Conservation (phyloP, 2,113 vertebrate genomes). For the Ammodytes dubius region DNA sequence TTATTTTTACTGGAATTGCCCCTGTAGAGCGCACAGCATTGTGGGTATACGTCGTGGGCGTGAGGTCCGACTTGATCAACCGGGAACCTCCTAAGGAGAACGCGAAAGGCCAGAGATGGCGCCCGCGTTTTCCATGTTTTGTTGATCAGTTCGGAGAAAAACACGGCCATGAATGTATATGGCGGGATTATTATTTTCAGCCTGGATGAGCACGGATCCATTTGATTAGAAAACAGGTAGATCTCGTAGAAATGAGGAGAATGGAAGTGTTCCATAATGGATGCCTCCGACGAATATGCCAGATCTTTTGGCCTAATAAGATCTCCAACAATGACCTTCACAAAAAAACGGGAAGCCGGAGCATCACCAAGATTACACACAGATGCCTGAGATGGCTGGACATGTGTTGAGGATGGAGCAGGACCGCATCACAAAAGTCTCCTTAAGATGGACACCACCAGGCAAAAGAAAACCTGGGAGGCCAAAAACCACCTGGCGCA, state of each 20-base stretch:
- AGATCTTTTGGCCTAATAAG: too few relatives aligned
- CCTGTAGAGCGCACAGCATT: not conserved
- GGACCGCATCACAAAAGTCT: too few relatives aligned
- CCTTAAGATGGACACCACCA: too few relatives aligned
- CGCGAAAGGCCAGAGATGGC: not conserved
- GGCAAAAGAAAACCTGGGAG: too few relatives aligned
- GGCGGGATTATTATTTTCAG: slow-evolving; percentile 58
- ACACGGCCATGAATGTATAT: slow-evolving; percentile 62
- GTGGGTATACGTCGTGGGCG: not conserved
- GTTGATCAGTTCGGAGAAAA: slow-evolving; percentile 60
- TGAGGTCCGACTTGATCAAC: not conserved
- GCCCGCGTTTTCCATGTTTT: slow-evolving; percentile 39
- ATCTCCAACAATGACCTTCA: too few relatives aligned
- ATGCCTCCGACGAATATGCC: too few relatives aligned
- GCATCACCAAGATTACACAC: too few relatives aligned
- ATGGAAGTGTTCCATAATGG: too few relatives aligned
- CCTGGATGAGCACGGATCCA: slow-evolving; percentile 6
- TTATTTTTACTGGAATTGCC: slow-evolving; percentile 55
- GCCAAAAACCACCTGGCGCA: too few relatives aligned
- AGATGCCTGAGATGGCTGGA: too few relatives aligned
- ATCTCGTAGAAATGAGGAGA: slow-evolving; percentile 1
- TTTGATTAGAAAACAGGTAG: slow-evolving; percentile 39
- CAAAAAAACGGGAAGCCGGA: too few relatives aligned
- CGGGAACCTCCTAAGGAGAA: not conserved
- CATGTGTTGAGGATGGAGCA: too few relatives aligned